Percentiles rank a stretch among this genome's conserved stretches.
phyloP scores from a whole-genome alignment of 2,888 invertebrate genomes.

The Darwinula stevensoni region DNA sequence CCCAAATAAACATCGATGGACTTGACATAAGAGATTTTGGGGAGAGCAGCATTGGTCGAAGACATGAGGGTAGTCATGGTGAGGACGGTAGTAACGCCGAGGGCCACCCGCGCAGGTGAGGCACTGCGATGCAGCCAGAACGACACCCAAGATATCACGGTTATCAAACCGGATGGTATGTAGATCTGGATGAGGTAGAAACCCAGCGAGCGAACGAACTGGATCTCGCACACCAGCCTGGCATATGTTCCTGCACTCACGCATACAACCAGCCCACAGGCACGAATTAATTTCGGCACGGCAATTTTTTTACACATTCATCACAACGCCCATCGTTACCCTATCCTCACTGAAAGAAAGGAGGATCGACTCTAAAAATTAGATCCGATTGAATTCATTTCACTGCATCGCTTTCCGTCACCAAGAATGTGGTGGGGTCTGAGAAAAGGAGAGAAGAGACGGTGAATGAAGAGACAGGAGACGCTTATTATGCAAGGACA shows the following conservation, averaged over 20 bases:
- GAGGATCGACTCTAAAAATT: no score
- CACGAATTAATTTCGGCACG: no score
- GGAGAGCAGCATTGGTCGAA: constrained; percentile 79
- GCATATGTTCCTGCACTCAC: constrained; percentile 97
- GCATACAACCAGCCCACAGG: no score
- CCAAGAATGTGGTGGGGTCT: no score
- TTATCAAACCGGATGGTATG: constrained; percentile 86
- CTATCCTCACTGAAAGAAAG: no score
- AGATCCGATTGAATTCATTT: no score
- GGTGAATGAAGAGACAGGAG: no score
- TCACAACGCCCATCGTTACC: no score
- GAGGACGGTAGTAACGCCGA: constrained; percentile 81
- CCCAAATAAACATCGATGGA: constrained; percentile 90
- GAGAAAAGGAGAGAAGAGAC: no score
- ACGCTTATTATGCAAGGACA: no score
- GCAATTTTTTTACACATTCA: no score
- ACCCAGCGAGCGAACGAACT: constrained; percentile 90
- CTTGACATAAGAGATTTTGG: constrained; percentile 92
- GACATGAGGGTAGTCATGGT: constrained; percentile 96
- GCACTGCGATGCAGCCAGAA: constrained; percentile 89
- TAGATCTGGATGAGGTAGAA: constrained; percentile 98
- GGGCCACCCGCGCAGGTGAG: constrained; percentile 69
- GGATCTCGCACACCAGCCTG: constrained; percentile 78
- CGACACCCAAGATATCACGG: constrained; percentile 88
- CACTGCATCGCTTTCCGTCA: no score